phyloP scores from a whole-genome alignment of 2,797 vertebrate species.

The Halcyon leucocephala region DNA sequence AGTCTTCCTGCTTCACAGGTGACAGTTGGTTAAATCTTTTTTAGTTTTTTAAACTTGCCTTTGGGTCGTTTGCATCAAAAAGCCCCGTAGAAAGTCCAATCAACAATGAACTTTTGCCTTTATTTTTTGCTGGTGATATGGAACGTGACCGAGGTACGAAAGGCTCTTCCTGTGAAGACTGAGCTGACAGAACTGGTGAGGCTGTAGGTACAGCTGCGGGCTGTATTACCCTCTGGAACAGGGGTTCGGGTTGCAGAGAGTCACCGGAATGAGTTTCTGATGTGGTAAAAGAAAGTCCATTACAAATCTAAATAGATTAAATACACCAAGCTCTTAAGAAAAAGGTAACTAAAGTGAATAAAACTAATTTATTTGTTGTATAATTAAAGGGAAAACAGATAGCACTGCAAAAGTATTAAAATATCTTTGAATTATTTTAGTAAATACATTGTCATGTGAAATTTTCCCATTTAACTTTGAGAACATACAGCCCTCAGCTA shows the following conservation, averaged over 20 bases:
- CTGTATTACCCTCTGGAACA: slow-evolving; percentile 86
- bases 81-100: slow-evolving; percentile 95
- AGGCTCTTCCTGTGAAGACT: slow-evolving; percentile 89
- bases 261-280: slow-evolving; percentile 62
- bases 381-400: not conserved
- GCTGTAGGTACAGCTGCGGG: slow-evolving; percentile 79
- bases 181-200: slow-evolving; percentile 84
- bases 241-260: slow-evolving; percentile 72
- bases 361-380: not conserved
- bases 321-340: not conserved
- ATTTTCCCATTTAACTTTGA: not conserved
- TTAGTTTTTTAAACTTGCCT: slow-evolving; percentile 80
- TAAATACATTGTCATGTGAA: not conserved
- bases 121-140: slow-evolving; percentile 88
- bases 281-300: slow-evolving; percentile 12
- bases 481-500: not conserved
- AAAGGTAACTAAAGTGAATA: not conserved
- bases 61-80: slow-evolving; percentile 95
- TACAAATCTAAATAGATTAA: not conserved
- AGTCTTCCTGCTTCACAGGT: not conserved
- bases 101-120: slow-evolving; percentile 86
- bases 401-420: not conserved
- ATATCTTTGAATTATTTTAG: not conserved
- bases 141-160: slow-evolving; percentile 87
- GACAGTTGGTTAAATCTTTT: not conserved